A percentile compares a stretch with the other conserved stretches of the same genome.
Conservation (phyloP, 1,140 invertebrate genomes). For the Brachionus asplanchnoidis region DNA sequence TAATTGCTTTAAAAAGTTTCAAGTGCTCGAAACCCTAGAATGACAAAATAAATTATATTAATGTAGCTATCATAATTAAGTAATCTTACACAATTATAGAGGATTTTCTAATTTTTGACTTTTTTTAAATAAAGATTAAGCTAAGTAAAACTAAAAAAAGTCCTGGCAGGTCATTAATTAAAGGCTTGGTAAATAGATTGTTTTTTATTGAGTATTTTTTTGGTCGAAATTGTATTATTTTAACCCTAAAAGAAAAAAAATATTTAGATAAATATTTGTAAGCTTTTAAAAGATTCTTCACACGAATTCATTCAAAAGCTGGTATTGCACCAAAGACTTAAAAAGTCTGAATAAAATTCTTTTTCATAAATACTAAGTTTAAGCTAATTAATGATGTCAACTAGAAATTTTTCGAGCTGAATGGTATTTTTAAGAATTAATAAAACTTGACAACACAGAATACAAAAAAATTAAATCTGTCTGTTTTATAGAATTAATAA, state of each 20-base stretch:
- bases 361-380: neutral
- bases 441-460: neutral
- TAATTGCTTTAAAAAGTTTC: neutral
- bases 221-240: too few species aligned
- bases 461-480: neutral
- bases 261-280: neutral
- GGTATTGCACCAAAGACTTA: neutral
- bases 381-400: neutral
- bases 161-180: neutral
- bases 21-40: neutral
- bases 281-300: neutral
- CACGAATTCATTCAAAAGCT: neutral
- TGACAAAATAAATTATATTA: neutral
- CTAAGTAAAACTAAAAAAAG: neutral
- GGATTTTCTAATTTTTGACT: too few species aligned
- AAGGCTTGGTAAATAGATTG: too few species aligned
- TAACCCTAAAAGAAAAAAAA: neutral
- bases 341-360: neutral
- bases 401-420: neutral
- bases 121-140: neutral
- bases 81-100: too few species aligned
- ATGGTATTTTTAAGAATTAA: neutral
- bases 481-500: neutral
- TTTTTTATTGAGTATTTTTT: too few species aligned
- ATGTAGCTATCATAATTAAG: neutral